phyloP scores from a whole-genome alignment of 2,797 vertebrate species.

The Vespertilio murinus region DNA sequence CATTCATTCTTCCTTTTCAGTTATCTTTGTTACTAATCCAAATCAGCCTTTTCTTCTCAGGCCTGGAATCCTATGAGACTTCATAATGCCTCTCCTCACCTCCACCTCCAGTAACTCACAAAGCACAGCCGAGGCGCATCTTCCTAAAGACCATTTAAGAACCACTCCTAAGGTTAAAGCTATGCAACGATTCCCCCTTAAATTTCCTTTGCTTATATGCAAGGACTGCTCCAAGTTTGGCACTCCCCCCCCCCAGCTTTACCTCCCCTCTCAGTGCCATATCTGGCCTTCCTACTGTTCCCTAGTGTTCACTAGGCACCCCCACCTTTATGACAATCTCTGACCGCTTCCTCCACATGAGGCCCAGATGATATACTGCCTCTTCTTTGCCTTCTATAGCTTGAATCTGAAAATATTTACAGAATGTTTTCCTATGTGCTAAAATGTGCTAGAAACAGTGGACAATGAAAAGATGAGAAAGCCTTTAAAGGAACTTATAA shows the following conservation, averaged over 20 bases:
- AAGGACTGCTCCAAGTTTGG: neutral
- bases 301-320: neutral
- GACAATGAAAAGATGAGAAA: slow-evolving; percentile 10
- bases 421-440: neutral
- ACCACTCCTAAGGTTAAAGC: neutral
- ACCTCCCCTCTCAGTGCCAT: neutral
- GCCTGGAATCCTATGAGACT: neutral
- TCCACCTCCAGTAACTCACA: neutral
- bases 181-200: neutral
- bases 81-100: neutral
- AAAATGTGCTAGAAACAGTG: neutral
- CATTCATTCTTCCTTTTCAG: neutral
- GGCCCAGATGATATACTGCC: neutral
- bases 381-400: neutral
- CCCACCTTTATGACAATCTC: neutral
- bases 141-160: neutral
- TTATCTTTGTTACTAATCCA: neutral
- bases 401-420: slow-evolving; percentile 20
- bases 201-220: neutral
- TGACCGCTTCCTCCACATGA: neutral
- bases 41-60: neutral
- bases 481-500: neutral
- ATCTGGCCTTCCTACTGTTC: neutral
- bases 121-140: neutral
- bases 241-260: slow-evolving; percentile 26